Conservation (phyloP, 2,113 vertebrate genomes). For the Menidia beryllina region DNA sequence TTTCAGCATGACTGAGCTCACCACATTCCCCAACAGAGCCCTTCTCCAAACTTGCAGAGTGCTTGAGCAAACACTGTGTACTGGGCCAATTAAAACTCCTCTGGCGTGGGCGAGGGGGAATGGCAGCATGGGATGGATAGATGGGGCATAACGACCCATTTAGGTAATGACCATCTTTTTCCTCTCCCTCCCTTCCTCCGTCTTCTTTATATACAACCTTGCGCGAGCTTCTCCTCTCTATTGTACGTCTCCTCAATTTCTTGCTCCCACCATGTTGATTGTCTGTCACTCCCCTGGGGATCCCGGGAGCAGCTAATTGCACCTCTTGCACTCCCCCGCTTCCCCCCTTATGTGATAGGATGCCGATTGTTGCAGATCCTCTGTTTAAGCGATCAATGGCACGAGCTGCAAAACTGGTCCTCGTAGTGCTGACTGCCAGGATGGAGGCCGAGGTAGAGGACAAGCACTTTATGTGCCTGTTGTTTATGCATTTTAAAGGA, state of each 20-base stretch:
- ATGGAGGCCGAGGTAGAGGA: constrained; percentile 34
- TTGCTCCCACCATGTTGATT: constrained; percentile 45
- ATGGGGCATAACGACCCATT: constrained; percentile 77
- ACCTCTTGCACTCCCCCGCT: constrained; percentile 72
- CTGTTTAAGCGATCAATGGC: constrained; percentile 79
- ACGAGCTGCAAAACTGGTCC: constrained; percentile 68
- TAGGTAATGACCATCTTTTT: constrained; percentile 70
- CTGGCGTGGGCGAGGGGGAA: constrained; percentile 69
- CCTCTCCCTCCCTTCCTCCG: constrained; percentile 15
- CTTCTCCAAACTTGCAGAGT: constrained; percentile 75
- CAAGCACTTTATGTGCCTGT: constrained; percentile 4
- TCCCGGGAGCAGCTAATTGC: constrained; percentile 81
- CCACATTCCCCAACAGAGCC: constrained; percentile 72
- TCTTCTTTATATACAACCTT: constrained; percentile 18
- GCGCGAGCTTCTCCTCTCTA: constrained; percentile 29
- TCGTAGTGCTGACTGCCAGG: constrained; percentile 29
- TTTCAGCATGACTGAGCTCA: constrained; percentile 64
- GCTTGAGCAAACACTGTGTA: constrained; percentile 75
- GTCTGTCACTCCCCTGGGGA: constrained; percentile 74
- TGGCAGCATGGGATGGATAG: constrained; percentile 73
- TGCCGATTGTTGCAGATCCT: constrained; percentile 75
- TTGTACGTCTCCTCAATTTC: constrained; percentile 20
- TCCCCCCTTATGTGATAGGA: constrained; percentile 71
- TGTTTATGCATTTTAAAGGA: constrained; percentile 39
- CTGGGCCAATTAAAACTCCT: constrained; percentile 80